Evolutionary conservation across 1,140 invertebrate genomes (phyloP).

Genomic region (Trichogramma pretiosum): DNA sequence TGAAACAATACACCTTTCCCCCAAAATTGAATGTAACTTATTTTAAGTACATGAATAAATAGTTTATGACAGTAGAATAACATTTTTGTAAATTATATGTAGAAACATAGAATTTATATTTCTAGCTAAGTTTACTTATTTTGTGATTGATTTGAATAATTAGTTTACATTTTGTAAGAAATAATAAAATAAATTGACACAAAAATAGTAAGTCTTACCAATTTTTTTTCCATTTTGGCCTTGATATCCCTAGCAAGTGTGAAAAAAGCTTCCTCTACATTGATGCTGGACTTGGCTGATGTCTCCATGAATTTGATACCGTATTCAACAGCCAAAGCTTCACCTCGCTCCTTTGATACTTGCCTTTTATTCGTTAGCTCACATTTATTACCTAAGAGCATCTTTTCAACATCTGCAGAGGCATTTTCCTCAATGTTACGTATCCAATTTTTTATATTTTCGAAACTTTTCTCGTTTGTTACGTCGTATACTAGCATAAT

Average conservation of each 20-base stretch:
- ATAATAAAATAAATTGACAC: neutral
- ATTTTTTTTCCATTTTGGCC: conserved; percentile 90
- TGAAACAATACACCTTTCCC: no score
- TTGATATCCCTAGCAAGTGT: conserved; percentile 90
- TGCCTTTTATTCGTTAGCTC: conserved; percentile 83
- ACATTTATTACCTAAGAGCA: conserved; percentile 92
- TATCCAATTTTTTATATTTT: conserved; percentile 98
- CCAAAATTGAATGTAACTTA: no score
- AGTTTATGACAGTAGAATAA: neutral
- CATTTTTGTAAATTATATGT: neutral
- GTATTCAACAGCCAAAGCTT: conserved; percentile 76
- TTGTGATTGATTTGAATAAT: conserved; percentile 2
- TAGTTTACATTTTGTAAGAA: neutral
- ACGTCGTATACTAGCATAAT: conserved; percentile 99
- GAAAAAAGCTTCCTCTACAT: conserved; percentile 86
- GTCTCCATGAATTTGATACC: conserved; percentile 92
- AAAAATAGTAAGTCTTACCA: conserved; percentile 54
- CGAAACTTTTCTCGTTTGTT: conserved; percentile 96
- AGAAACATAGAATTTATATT: no score
- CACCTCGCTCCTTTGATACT: conserved; percentile 63
- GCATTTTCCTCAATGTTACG: conserved; percentile 97
- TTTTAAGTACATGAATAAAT: no score
- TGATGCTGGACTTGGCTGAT: conserved; percentile 82
- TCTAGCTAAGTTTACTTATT: neutral
- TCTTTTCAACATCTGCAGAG: conserved; percentile 88